phyloP scores from a whole-genome alignment of 2,797 vertebrate species.

The Tiaroga cobitis region DNA sequence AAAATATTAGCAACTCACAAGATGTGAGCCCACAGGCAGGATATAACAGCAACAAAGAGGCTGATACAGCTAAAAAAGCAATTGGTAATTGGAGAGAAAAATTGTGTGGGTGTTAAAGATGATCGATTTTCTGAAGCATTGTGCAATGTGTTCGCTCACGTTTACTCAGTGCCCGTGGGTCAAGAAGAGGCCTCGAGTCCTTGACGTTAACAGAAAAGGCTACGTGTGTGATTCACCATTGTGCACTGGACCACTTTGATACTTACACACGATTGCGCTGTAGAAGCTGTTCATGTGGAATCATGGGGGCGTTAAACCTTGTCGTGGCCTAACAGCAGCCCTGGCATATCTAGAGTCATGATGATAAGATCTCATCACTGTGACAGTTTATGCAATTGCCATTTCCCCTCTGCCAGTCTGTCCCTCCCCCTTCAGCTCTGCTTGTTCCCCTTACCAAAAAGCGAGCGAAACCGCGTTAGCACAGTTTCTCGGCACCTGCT shows the following conservation, averaged over 20 bases:
- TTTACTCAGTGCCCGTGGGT: conserved; percentile 23
- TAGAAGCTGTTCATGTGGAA: conserved; percentile 47
- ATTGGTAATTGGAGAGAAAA: conserved; percentile 17
- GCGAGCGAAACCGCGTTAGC: background rate
- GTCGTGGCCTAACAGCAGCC: conserved; percentile 24
- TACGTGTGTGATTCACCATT: conserved; percentile 4
- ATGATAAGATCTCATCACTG: conserved; percentile 41
- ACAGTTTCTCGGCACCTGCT: conserved; percentile 12
- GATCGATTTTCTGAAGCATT: conserved; percentile 20
- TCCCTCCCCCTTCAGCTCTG: conserved; percentile 3
- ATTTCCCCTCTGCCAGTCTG: conserved; percentile 21
- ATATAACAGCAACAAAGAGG: background rate
- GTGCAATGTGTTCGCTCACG: conserved; percentile 24
- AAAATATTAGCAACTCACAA: background rate
- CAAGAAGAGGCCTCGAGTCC: conserved; percentile 6
- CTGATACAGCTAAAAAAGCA: conserved; percentile 10
- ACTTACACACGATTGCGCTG: conserved; percentile 34
- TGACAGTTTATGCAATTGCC: conserved; percentile 45
- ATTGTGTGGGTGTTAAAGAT: conserved; percentile 29
- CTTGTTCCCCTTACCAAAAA: background rate
- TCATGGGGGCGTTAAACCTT: conserved; percentile 34
- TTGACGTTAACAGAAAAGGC: conserved; percentile 2
- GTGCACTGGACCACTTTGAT: conserved; percentile 19
- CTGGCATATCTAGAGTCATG: conserved; percentile 17
- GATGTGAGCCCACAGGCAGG: background rate